Evolutionary conservation across 2,888 invertebrate genomes (phyloP), one percentile per base, ranked within the genome.

Genomic region (Torymus texanus): DNA sequence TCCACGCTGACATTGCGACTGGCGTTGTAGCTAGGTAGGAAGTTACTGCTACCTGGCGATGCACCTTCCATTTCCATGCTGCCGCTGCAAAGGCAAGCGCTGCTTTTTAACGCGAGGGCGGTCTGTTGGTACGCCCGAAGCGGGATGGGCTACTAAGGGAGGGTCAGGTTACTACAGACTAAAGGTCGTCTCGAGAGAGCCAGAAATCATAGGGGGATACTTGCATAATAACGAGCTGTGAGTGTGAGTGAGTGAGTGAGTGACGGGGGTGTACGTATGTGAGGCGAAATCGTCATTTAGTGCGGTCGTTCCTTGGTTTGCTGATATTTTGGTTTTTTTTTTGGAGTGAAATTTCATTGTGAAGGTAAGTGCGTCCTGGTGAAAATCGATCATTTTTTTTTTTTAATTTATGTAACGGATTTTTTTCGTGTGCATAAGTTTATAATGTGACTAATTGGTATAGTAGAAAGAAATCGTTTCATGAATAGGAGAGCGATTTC

Each of bases 1-100:
- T 92, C 91, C 24, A 91, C 88, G 84, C 91, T 91, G 50, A 91
- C 88, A 80, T 90, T 90, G 81, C 90, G 85, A 78, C 89, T 90
- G 0, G 86, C 83, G 76, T 88, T 90, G 82, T 89, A 89, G 81
- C 89, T 89, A 51, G 88, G 88, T 58, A 89, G 73, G 82, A 89
- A 90, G 76, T 85, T 90, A 76, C 88, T 89, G 80, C 90, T 88
- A 62, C 88, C 87, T 5, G 89, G 90, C n/a, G 90, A 90, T 13
- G 87, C 89, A 11, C 89, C 89, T 72, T 90, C 90, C 90, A 90
- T 90, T 79, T 90, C 88, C 88, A 89, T 87, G 83, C 91, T 88
- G 82, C 89, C 88, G 83, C 89, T 88, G 83, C 77, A 84, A 83
- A 78, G 61, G 55, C 65, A 78, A 13, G 56, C n/a, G 59, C 71